Conservation (phyloP, 1,140 invertebrate genomes). For the Mizuhopecten yessoensis region DNA sequence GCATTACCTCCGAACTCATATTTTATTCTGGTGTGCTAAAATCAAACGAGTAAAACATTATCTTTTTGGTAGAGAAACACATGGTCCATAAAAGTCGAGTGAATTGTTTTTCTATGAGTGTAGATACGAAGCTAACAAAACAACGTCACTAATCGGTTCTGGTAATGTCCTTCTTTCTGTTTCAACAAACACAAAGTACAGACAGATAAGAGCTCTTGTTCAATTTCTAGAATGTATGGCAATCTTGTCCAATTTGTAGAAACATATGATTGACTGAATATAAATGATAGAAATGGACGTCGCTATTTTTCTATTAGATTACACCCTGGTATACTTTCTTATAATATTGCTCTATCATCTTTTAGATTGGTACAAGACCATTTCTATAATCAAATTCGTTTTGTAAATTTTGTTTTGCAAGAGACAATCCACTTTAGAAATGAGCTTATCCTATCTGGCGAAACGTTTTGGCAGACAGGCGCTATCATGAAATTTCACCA, state of each 20-base stretch:
- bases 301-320: not conserved
- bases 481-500: too few species aligned
- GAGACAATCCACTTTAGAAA: not conserved
- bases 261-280: not conserved
- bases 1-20: not conserved
- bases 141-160: not conserved
- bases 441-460: not conserved
- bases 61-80: not conserved
- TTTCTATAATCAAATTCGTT: not conserved
- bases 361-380: constrained; percentile 33
- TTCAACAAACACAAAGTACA: not conserved
- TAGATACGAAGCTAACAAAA: not conserved
- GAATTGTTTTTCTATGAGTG: not conserved
- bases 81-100: not conserved
- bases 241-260: constrained; percentile 9
- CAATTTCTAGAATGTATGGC: not conserved
- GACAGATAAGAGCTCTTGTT: not conserved
- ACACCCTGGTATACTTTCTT: not conserved
- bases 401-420: not conserved
- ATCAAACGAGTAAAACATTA: not conserved
- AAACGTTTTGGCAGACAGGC: not conserved
- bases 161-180: not conserved
- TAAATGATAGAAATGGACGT: not conserved
- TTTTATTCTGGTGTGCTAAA: not conserved
- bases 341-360: not conserved